Conservation (phyloP, 2,888 invertebrate species). For the Drosophila falleni region DNA sequence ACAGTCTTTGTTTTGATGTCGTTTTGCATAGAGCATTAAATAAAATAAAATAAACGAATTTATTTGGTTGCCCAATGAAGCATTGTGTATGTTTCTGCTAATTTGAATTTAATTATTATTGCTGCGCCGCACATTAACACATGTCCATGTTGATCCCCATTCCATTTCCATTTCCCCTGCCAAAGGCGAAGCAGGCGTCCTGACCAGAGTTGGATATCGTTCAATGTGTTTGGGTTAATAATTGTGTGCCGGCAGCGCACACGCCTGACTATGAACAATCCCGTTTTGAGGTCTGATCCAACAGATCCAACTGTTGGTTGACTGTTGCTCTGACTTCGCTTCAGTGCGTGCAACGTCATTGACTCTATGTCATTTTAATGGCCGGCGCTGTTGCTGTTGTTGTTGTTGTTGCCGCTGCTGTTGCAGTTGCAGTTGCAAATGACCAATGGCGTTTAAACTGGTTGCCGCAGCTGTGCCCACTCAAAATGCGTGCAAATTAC, state of each 20-base stretch:
- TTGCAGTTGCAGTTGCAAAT: slow-evolving; percentile 55
- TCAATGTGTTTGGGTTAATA: slow-evolving; percentile 73
- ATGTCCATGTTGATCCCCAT: slow-evolving; percentile 24
- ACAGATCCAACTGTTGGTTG: slow-evolving; percentile 41
- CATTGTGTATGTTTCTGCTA: slow-evolving; percentile 70
- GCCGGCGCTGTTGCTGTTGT: slow-evolving; percentile 72
- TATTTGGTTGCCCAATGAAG: slow-evolving; percentile 45
- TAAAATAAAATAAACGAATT: slow-evolving; percentile 36
- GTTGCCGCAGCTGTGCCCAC: slow-evolving; percentile 73
- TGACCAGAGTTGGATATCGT: slow-evolving; percentile 11
- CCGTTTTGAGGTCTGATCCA: slow-evolving; percentile 12
- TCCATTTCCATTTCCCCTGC: neutral
- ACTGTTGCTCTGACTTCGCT: slow-evolving; percentile 3
- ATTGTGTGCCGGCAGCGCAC: slow-evolving; percentile 58
- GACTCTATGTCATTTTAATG: slow-evolving; percentile 78
- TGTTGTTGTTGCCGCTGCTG: slow-evolving; percentile 50
- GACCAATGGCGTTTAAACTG: slow-evolving; percentile 77
- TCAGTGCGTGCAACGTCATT: slow-evolving; percentile 54
- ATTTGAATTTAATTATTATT: slow-evolving; percentile 85
- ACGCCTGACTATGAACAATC: slow-evolving; percentile 29
- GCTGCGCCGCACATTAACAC: slow-evolving; percentile 60
- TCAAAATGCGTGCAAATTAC: slow-evolving; percentile 73
- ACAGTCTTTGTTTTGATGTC: too few species aligned
- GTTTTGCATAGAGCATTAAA: neutral
- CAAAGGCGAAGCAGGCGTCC: neutral